Base-by-base conservation (phyloP, 2,888 invertebrate genomes). In the Drosophila mercatorum region DNA sequence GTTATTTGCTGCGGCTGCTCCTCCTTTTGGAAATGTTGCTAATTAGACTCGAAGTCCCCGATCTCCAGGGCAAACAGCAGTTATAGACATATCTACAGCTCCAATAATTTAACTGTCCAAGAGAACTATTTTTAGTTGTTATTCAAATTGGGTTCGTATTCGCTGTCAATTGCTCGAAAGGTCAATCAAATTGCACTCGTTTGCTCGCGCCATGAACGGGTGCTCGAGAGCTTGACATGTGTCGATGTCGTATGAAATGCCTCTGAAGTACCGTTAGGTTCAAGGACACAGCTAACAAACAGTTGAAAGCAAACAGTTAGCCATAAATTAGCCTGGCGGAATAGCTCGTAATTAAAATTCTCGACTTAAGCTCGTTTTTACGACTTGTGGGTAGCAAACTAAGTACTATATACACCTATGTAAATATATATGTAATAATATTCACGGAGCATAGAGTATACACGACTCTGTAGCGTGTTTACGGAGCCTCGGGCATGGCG, bases 171-270 rank as follows among this genome's bases (percentile, higher is more conserved):
- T 86, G 75, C 60, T 59, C 53, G 73, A 84, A 84, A 88, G 86
- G 86, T 88, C 89, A 88, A 81, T 68, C 68, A 81, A 83, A 87
- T 86, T 86, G 79, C 77, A 76, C 81, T 75, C 66, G 58, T 76
- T 72, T 68, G 47, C 46, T 59, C 28, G 43, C 17, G 31, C 6
- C 46, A n/a, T 40, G 26, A 55, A 34, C 31, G 31, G 2, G 22
- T 2, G 22, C 41, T 41, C n/a, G n/a, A 31, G 17, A 12, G 49
- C 41, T 60, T 36, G 43, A 44, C 49, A 11, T 56, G 26, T 26
- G 8, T 5, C 12, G 10, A 5, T 28, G 5, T 3, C 22, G 38
- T n/a, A 14, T 55, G 53, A 41, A 55, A 40, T 28, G 28, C 34
- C 55, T 14, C 59, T 34, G 3, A 60, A 60, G 47, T 67, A 55